Base-by-base conservation (phyloP, 2,888 invertebrate genomes). In the Gasteruption jaculator region DNA sequence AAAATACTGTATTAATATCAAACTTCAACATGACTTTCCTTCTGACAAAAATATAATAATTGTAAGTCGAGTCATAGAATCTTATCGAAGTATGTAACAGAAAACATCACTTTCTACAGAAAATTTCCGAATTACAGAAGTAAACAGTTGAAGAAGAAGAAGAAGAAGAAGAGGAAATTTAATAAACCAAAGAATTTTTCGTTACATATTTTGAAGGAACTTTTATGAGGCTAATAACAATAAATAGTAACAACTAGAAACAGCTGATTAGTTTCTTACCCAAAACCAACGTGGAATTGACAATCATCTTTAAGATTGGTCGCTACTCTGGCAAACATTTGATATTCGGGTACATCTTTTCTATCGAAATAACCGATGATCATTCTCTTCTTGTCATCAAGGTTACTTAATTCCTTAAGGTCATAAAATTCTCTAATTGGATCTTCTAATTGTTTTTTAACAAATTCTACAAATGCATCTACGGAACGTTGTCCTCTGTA, bases 241-340 rank as follows among this genome's bases (percentile, higher is more conserved):
- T 20, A 16, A 6, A 3, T 15, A 29, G 11, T 20, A n/a, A 18
- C 11, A 14, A 20, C 10, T 10, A 20, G n/a, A 20, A 21, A n/a
- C 16, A 19, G 22, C 18, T 6, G 29, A 24, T 16, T 14, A 22
- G 5, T 20, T 29, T 48, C 61, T 65, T 73, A 83, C 83, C 93
- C 96, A 72, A 93, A 86, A 1, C 92, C 93, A 59, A 84, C 88
- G 71, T 90, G 86, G 67, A 99, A 99, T 49, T 86, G 80, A 64
- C 99, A 99, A 63, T 99, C 97, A 63, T 99, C 93, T 65, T 96
- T 88, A 6, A 96, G 76, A 62, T 86, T 86, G 5, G 84, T 84
- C 1, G 96, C 91, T 4, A 89, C 87, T 60, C 83, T 80, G 34
- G 88, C 77, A 65, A 91, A 86, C 36, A 80, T 80, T 52, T 84